Evolutionary conservation across 2,888 invertebrate genomes (phyloP), one percentile per base, ranked within the genome.

Genomic region (Colletes collaris): DNA sequence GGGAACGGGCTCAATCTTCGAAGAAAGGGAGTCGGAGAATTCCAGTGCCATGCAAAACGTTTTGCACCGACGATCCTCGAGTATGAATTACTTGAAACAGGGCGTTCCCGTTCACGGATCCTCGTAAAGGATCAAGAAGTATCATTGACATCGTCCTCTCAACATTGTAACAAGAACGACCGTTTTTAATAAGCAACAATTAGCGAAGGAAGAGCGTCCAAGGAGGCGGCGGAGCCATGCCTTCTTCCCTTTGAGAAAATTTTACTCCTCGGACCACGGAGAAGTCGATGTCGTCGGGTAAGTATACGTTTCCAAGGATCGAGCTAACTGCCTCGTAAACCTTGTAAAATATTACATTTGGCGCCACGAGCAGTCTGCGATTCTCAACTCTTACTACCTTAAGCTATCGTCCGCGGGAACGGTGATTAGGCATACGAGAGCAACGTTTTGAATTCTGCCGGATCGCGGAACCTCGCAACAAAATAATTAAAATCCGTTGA

Each of bases 161-260:
- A 46, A 72, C 69, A 78, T 77, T 80, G 74, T 67, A 80, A 76
- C 62, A 71, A 59, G 79, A 62, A 85, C 75, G 86, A 86, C 65
- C 87, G 83, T 90, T 92, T 92, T 91, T 92, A 92, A 92, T 92
- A 92, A 92, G 91, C 89, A 87, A 89, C 91, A 92, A 92, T 92
- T 92, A 91, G 88, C 76, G 69, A 55, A 10, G 72, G 44, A 70
- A 65, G 67, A 60, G 65, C 76, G 52, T 59, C 59, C 77, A 69
- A 68, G 70, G 46, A 79, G 75, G 79, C 73, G 74, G 65, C 60
- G 19, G 19, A 53, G 52, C 66, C 71, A 27, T 58, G 55, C 44
- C 52, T 55, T 40, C 55, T 40, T 56, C 64, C 55, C 66, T 59
- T 16, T 52, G 11, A 72, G 66, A 56, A 66, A 75, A 77, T 84